These are phyloP conservation scores for Lagenorhynchus albirostris DNA, from an alignment of 2,113 vertebrate genomes.

Conservation along the genomic window DNA sequence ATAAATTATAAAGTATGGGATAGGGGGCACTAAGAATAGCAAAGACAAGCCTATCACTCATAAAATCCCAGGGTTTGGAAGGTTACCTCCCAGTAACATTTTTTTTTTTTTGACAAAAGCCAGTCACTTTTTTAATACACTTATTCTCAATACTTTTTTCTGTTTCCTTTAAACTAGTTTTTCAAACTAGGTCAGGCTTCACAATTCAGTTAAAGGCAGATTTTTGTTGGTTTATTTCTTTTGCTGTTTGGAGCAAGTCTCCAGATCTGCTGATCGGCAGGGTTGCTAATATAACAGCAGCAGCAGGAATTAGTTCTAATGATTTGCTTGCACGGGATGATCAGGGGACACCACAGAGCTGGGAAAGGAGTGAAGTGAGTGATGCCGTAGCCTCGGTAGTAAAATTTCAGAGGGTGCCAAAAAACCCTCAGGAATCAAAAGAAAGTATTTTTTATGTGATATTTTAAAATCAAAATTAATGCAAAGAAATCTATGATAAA, in stretches of 20 bases:
- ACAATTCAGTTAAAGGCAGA: background rate
- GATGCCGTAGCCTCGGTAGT: background rate
- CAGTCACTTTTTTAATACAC: background rate
- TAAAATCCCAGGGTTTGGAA: background rate
- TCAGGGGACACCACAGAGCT: background rate
- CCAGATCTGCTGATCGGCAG: background rate
- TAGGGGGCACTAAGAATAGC: background rate
- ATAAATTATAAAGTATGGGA: background rate
- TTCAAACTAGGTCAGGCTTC: background rate
- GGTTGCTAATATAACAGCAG: background rate
- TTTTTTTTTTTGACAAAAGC: background rate
- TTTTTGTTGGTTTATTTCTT: background rate
- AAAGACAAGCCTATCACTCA: background rate
- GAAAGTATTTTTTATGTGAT: background rate
- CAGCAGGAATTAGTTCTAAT: background rate
- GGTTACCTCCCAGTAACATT: background rate
- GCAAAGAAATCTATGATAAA: background rate
- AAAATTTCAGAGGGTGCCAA: background rate
- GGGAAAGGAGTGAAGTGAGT: background rate
- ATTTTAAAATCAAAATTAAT: background rate
- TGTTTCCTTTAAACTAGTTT: background rate
- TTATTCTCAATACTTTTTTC: background rate
- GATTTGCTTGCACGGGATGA: background rate
- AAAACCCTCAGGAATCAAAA: background rate
- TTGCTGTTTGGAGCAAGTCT: background rate